These are phyloP conservation scores for Heliconius aoede DNA, from an alignment of 2,888 invertebrate species.

Conservation along the genomic window DNA sequence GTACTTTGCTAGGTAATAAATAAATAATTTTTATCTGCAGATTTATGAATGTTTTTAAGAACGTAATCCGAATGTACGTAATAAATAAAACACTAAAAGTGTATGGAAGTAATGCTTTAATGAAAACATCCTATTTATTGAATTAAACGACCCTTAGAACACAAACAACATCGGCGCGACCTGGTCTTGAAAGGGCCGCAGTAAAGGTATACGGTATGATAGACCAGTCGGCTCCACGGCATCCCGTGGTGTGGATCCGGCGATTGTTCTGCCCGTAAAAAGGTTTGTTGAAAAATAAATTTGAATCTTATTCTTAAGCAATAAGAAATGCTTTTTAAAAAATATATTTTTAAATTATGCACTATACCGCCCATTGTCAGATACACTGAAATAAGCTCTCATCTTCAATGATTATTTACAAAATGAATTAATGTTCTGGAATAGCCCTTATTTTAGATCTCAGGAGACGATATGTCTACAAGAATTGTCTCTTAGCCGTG, in stretches of 20 bases:
- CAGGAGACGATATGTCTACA: conserved; percentile 36
- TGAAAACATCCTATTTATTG: not conserved
- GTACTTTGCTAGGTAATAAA: not conserved
- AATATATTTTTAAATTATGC: conserved; percentile 33
- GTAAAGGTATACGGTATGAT: conserved; percentile 36
- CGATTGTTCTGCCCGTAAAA: conserved; percentile 44
- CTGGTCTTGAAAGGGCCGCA: conserved; percentile 34
- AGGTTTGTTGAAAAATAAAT: not conserved
- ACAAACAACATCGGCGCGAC: conserved; percentile 29
- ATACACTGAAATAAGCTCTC: conserved; percentile 42
- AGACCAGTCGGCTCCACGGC: conserved; percentile 43
- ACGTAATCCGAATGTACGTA: not conserved
- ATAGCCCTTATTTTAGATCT: conserved; percentile 38
- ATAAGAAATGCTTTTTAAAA: conserved; percentile 2
- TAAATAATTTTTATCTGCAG: not conserved
- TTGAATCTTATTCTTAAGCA: not conserved
- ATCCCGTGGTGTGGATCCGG: conserved; percentile 50
- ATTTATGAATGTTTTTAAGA: not conserved
- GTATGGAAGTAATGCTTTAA: not conserved
- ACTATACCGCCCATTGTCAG: conserved; percentile 41
- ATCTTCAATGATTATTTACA: conserved; percentile 38
- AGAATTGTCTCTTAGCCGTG: not conserved
- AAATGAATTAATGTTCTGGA: conserved; percentile 39
- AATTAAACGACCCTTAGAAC: conserved; percentile 12
- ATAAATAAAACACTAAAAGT: not conserved